Base-by-base conservation (phyloP, 2,797 vertebrate genomes). In the Silurus aristotelis region DNA sequence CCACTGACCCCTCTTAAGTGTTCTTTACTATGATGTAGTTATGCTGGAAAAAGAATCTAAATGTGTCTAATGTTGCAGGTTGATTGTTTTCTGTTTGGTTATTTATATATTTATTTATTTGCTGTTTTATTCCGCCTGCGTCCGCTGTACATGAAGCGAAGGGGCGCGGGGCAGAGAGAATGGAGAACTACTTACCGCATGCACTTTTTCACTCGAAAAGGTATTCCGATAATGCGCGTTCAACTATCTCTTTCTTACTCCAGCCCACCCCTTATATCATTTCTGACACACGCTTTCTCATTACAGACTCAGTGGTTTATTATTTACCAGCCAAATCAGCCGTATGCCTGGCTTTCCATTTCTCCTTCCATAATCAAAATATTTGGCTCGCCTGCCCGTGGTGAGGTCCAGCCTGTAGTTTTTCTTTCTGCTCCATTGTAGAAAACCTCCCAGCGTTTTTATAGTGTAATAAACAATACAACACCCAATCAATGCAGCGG, bases 401-500 rank as follows among this genome's bases (percentile, higher is more conserved):
- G 6, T 84, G 77, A 5, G 70, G 72, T 73, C 48, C 88, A 82
- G 64, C 78, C 85, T 83, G 87, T 89, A 83, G 86, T 90, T 82
- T 88, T 89, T 90, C 84, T 64, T 71, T 6, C 70, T 76, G 84
- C 67, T 75, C 60, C 64, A 68, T 89, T 87, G 90, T 91, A 90
- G 91, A 93, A 93, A 88, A 84, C 6, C 88, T 90, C 78, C 70
- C 85, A 85, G 88, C 84, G 82, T 38, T 80, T 92, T 93, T 91
- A 93, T 92, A 85, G 89, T 87, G 90, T 92, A 90, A 93, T 93
- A 94, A 93, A 92, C 89, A 85, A 91, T 91, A 91, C 82, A 82
- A 82, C 77, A 83, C 85, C 89, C 88, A 93, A 93, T 94, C 92
- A 91, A 93, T 93, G 90, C 80, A 79, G 87, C 86, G 70, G 87